These are phyloP conservation scores for Monodelphis domestica DNA, from an alignment of 2,797 vertebrate genomes.

Conservation along the genomic window DNA sequence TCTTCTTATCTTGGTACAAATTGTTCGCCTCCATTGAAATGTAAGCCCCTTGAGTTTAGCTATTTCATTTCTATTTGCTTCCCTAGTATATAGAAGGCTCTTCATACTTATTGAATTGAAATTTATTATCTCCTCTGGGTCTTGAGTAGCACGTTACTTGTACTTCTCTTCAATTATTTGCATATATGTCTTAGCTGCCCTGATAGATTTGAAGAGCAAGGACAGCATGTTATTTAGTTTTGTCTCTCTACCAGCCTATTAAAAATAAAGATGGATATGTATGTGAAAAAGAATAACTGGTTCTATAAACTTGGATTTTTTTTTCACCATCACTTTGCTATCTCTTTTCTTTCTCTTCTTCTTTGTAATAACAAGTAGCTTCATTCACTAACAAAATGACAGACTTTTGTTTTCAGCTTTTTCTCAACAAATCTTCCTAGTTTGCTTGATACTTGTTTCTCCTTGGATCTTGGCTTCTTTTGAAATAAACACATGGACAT, in stretches of 20 bases:
- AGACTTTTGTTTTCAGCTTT: not conserved
- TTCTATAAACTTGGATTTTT: not conserved
- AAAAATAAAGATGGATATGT: not conserved
- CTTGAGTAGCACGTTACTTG: not conserved
- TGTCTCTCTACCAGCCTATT: not conserved
- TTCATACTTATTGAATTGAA: not conserved
- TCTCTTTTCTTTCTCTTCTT: constrained; percentile 47
- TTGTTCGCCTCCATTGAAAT: not conserved
- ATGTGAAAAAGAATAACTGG: not conserved
- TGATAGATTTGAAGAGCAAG: not conserved
- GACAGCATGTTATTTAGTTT: not conserved
- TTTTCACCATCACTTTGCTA: not conserved
- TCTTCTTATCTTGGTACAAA: not conserved
- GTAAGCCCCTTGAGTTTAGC: not conserved
- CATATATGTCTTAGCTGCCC: not conserved
- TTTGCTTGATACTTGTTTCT: constrained; percentile 35
- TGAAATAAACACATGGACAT: not conserved
- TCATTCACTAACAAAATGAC: constrained; percentile 28
- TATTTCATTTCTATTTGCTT: not conserved
- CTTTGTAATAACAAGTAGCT: not conserved
- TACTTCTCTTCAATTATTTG: not conserved
- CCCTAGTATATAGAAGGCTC: not conserved
- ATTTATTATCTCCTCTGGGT: not conserved
- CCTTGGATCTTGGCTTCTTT: constrained; percentile 4
- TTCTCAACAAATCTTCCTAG: not conserved